Evolutionary conservation across 1,140 invertebrate species (phyloP).

Genomic region (Apocrypta bakeri): DNA sequence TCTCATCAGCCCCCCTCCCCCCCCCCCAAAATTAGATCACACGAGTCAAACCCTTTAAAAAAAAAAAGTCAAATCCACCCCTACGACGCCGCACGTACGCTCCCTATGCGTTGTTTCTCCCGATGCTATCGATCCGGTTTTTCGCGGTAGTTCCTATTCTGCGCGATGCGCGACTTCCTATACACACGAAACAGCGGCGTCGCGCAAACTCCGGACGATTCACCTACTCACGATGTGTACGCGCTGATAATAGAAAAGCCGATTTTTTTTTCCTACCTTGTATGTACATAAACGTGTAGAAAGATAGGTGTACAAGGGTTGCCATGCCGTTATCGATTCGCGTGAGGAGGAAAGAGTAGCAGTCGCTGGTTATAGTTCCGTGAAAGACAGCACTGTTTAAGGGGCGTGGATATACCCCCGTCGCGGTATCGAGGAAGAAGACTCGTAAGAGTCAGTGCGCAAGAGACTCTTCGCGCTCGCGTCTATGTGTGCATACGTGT

Average conservation of each 20-base stretch:
- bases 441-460: not conserved
- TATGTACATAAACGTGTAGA: not conserved
- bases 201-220: not conserved
- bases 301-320: constrained; percentile 30
- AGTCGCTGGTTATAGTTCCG: not conserved
- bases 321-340: constrained; percentile 55
- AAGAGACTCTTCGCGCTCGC: too few relatives aligned
- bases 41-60: too few relatives aligned
- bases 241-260: not conserved
- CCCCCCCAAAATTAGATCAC: too few relatives aligned
- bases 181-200: not conserved
- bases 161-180: not conserved
- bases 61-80: not conserved
- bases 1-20: not conserved
- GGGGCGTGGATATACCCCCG: constrained; percentile 14
- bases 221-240: not conserved
- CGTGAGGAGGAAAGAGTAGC: constrained; percentile 33
- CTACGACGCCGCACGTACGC: too few relatives aligned
- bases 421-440: not conserved
- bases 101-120: too few relatives aligned
- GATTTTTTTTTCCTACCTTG: not conserved
- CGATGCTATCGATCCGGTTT: not conserved
- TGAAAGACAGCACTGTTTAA: not conserved
- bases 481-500: too few relatives aligned
- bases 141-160: not conserved